Base-by-base conservation (phyloP, 2,888 invertebrate genomes). In the Tineola bisselliella region DNA sequence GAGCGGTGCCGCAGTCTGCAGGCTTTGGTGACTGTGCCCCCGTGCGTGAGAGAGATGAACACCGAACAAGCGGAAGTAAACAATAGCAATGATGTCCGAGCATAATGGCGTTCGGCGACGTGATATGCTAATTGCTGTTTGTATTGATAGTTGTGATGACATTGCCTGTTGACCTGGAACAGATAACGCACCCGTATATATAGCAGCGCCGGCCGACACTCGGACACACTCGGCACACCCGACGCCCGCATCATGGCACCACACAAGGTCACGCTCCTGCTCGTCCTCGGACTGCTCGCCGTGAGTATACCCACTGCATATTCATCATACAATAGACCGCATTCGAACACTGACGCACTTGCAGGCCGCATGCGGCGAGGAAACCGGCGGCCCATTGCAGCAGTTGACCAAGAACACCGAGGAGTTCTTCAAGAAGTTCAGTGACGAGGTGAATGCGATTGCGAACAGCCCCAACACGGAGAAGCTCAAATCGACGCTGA, bases 321-420 rank as follows among this genome's bases (percentile, higher is more conserved):
- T 76, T 65, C 71, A 59, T 71, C 70, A 76, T n/a, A n/a, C n/a
- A n/a, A n/a, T n/a, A 72, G 52, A 84, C 73, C 67, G 82, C 79
- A 54, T 66, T 31, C 65, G n/a, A n/a, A n/a, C n/a, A n/a, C n/a
- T n/a, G n/a, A n/a, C n/a, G n/a, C n/a, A n/a, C n/a, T 75, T 71
- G 64, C 86, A 64, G 67, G 75, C 75, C 57, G 80, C 77, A 60
- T 71, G 70, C 59, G 84, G 71, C 25, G 65, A 70, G 56, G n/a
- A 58, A 61, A 81, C 74, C 67, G 76, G 70, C 67, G 84, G 81
- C 25, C 84, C 76, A 52, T 84, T 84, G 62, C 84, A 84, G 75
- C 84, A 84, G 44, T 74, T 67, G 66, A 70, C 67, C 66, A 77
- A 79, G 61, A 87, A 75, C 0, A 84, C 81, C 13, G 73, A 75